Conservation (phyloP, 2,888 invertebrate species). For the Erpobdella octoculata region DNA sequence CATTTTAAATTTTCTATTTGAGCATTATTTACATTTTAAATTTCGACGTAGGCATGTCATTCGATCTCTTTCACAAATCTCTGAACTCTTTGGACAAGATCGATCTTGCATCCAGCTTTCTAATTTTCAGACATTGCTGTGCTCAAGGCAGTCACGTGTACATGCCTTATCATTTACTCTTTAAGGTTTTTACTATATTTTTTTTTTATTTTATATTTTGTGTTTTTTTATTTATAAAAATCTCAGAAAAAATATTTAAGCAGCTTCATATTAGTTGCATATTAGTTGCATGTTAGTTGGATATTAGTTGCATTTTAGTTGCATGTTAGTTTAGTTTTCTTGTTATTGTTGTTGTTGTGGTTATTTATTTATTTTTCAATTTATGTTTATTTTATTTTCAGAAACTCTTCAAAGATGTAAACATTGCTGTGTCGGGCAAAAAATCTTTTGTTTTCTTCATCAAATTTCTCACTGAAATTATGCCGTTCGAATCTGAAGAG, state of each 20-base stretch:
- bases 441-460: background rate
- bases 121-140: background rate
- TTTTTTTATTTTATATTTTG: background rate
- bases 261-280: too few species aligned
- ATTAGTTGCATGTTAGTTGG: too few species aligned
- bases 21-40: too few species aligned
- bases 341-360: too few species aligned
- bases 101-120: background rate
- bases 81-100: background rate
- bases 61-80: background rate
- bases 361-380: too few species aligned
- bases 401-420: background rate
- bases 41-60: too few species aligned
- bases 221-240: too few species aligned
- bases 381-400: too few species aligned
- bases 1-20: too few species aligned
- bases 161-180: background rate
- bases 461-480: background rate
- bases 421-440: background rate
- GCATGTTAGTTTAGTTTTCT: too few species aligned
- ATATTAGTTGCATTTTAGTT: too few species aligned
- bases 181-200: background rate
- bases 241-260: too few species aligned
- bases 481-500: background rate
- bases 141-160: constrained; percentile 3